These are phyloP conservation scores for Murina feae DNA, from an alignment of 2,113 vertebrate genomes.

Conservation along the genomic window DNA sequence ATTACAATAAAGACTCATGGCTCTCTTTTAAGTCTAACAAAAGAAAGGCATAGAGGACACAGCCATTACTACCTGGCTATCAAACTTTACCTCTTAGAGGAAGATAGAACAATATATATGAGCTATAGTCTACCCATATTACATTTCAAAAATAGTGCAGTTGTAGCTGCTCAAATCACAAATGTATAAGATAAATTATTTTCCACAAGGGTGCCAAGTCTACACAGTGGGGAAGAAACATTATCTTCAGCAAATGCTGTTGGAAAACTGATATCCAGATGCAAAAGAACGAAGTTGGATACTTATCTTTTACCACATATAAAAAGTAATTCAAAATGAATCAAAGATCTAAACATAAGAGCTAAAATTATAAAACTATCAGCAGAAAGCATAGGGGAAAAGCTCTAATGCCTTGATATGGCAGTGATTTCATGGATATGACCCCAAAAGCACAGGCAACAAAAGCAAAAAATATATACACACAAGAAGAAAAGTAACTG, in stretches of 20 bases:
- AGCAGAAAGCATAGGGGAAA: not conserved
- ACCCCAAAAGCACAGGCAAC: not conserved
- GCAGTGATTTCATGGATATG: not conserved
- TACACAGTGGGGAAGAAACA: not conserved
- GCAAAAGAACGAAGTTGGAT: not conserved
- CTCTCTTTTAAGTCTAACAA: not conserved
- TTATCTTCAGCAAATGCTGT: not conserved
- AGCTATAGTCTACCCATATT: not conserved
- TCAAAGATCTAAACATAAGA: not conserved
- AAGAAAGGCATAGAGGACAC: not conserved
- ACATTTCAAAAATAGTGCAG: not conserved
- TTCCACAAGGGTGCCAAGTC: not conserved
- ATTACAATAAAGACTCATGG: not conserved
- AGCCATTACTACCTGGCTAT: not conserved
- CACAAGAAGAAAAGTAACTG: conserved; percentile 81
- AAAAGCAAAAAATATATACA: conserved; percentile 66
- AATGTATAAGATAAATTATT: not conserved
- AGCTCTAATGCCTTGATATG: not conserved
- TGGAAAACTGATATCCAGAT: not conserved
- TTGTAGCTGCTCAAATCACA: not conserved
- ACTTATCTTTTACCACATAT: not conserved
- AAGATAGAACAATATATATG: not conserved
- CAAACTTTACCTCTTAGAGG: not conserved
- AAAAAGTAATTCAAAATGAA: not conserved
- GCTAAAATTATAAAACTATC: not conserved